Evolutionary conservation across 1,140 invertebrate species (phyloP).

Genomic region (Macrosteles quadrilineatus): DNA sequence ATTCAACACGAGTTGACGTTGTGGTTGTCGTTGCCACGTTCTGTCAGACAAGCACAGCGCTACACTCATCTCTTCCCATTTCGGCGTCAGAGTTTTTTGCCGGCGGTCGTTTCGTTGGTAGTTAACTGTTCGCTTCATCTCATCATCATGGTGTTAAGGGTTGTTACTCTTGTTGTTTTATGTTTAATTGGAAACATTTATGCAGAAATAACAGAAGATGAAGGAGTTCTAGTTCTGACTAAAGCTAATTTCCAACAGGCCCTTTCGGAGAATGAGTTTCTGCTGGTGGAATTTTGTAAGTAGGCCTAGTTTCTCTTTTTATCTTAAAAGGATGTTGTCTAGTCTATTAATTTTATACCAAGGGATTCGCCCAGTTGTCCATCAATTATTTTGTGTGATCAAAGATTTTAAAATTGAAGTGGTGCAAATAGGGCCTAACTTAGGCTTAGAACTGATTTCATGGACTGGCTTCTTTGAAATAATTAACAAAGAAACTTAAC

Average conservation of each 20-base stretch:
- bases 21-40: conserved; percentile 45
- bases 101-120: conserved; percentile 14
- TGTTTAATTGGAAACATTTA: conserved; percentile 26
- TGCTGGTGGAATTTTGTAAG: conserved; percentile 98
- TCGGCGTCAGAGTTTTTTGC: neutral
- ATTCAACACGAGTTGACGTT: conserved; percentile 51
- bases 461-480: no score
- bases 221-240: conserved; percentile 87
- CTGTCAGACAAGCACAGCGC: conserved; percentile 14
- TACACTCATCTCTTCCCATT: neutral
- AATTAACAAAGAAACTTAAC: no score
- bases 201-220: conserved; percentile 76
- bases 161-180: no score
- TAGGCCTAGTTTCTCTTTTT: no score
- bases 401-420: no score
- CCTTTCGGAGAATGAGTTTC: conserved; percentile 71
- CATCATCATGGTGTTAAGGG: no score
- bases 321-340: no score
- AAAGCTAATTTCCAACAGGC: conserved; percentile 84
- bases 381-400: no score
- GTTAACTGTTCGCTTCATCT: neutral
- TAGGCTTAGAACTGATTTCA: no score
- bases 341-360: no score
- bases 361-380: no score
- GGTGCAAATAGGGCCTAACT: no score